A percentile compares a stretch with the other conserved stretches of the same genome.
Conservation (phyloP, 2,888 invertebrate species). For the Acronicta psi region DNA sequence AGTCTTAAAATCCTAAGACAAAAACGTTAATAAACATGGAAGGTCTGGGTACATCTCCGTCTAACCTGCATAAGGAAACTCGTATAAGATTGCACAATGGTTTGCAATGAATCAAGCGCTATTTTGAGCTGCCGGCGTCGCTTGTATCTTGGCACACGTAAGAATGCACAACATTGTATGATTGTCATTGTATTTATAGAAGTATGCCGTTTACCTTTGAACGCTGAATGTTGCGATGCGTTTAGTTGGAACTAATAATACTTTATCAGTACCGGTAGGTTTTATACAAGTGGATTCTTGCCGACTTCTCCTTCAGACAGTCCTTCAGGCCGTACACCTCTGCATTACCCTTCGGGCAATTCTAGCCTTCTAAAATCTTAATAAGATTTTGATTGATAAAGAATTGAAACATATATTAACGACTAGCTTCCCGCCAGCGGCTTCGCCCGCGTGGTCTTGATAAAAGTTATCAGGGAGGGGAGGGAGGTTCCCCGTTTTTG, state of each 20-base stretch:
- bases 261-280: no score
- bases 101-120: constrained; percentile 53
- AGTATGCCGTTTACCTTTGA: constrained; percentile 44
- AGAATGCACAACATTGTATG: constrained; percentile 58
- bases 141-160: constrained; percentile 60
- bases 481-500: no score
- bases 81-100: constrained; percentile 36
- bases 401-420: no score
- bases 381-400: no score
- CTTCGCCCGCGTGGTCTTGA: no score
- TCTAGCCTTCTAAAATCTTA: no score
- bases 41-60: constrained; percentile 4
- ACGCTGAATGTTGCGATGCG: constrained; percentile 12
- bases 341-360: no score
- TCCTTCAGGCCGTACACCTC: no score
- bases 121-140: constrained; percentile 42
- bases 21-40: constrained; percentile 9
- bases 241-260: constrained; percentile 8
- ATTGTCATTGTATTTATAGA: constrained; percentile 56
- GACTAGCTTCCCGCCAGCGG: no score
- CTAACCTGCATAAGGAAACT: constrained; percentile 39
- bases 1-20: background rate
- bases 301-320: no score
- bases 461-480: no score
- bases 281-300: no score